Base-by-base conservation (phyloP, 2,888 invertebrate genomes). In the Xanthia togata region DNA sequence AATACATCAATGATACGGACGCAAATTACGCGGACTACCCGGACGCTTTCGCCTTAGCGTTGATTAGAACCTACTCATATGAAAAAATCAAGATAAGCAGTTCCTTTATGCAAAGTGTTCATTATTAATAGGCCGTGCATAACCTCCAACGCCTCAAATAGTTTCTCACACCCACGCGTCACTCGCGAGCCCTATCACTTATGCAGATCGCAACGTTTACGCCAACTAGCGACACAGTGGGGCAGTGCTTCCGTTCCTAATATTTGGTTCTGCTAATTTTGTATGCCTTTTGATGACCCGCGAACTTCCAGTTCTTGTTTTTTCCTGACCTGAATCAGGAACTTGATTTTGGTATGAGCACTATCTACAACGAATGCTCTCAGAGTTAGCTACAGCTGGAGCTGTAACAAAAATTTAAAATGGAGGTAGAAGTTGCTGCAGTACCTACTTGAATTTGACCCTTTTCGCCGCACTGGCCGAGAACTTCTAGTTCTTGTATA, bases 211-310 rank as follows among this genome's bases (percentile, higher is more conserved):
- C 35, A 35, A 71, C 50, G 57, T 47, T 71, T 65, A 59, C 38
- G 11, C 59, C 59, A 78, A 64, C 69, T 47, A n/a, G 17, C 55
- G 35, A 60, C 26, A n/a, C 53, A 38, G 53, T 47, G 20, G 31
- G 79, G 1, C 41, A 73, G 23, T 73, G 35, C 50, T 80, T 78
- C 81, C 81, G 78, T 73, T 65, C 59, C 53, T 55, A 14, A 70
- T 55, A 63, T 47, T 70, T 44, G 38, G 35, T 60, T 11, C 20
- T 60, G 50, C 31, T 64, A 38, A 41, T 47, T 60, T 9, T 20
- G n/a, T 35, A 35, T 55, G n/a, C 17, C 14, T 35, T 67, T 67
- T 53, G 53, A n/a, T 68, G 53, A 55, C 11, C 26, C 17, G 17
- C 5, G 38, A 17, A n/a, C 20, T 31, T 64, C 23, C n/a, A 20